phyloP scores from a whole-genome alignment of 1,140 invertebrate species.

The Drosophila quadrilineata region DNA sequence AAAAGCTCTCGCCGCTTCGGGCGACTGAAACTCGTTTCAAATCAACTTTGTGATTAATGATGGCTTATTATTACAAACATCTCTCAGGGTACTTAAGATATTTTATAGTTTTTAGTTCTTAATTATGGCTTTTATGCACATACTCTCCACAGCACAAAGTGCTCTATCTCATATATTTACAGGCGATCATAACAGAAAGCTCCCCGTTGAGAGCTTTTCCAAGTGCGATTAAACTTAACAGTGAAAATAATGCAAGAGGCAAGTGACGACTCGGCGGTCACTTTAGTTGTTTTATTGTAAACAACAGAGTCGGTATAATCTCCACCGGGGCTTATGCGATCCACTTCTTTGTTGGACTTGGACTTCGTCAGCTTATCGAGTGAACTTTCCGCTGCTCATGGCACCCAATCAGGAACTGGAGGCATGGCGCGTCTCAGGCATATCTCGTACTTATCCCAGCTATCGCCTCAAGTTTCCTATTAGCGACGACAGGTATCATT shows the following conservation, averaged over 20 bases:
- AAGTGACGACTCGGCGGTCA: slow-evolving; percentile 35
- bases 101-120: too few relatives aligned
- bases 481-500: slow-evolving; percentile 42
- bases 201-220: slow-evolving; percentile 32
- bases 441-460: slow-evolving; percentile 56
- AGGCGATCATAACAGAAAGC: slow-evolving; percentile 33
- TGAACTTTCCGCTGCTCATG: slow-evolving; percentile 23
- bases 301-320: slow-evolving; percentile 49
- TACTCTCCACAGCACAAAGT: too few relatives aligned
- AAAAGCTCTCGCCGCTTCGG: too few relatives aligned
- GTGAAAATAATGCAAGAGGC: slow-evolving; percentile 35
- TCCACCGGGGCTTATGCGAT: neutral
- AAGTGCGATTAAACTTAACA: slow-evolving; percentile 27
- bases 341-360: slow-evolving; percentile 36
- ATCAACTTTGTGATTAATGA: too few relatives aligned
- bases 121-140: too few relatives aligned
- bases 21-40: too few relatives aligned
- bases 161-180: too few relatives aligned
- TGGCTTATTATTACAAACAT: too few relatives aligned
- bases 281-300: slow-evolving; percentile 36
- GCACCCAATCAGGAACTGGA: slow-evolving; percentile 47
- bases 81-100: too few relatives aligned
- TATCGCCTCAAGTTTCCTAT: slow-evolving; percentile 34
- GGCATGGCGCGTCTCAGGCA: slow-evolving; percentile 55
- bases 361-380: slow-evolving; percentile 13